Percentiles rank a stretch among this genome's conserved stretches.
These are phyloP conservation scores for Strongylocentrotus purpuratus DNA, from an alignment of 35 echinoderm and acorn worm genomes.

Conservation along the genomic window DNA sequence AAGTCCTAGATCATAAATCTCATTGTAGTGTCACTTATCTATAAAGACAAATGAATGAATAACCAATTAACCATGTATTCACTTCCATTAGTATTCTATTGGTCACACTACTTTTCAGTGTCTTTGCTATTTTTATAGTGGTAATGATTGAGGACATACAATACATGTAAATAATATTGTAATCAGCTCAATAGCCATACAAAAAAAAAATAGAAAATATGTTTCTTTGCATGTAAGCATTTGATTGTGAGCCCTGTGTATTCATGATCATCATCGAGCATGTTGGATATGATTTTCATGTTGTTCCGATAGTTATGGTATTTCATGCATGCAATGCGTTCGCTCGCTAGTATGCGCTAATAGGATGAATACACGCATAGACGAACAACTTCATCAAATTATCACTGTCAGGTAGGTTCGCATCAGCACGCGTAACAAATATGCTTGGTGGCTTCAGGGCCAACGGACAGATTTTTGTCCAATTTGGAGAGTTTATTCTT, in stretches of 20 bases:
- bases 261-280: not conserved
- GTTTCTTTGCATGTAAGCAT: not conserved
- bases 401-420: not conserved
- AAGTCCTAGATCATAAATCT: no score
- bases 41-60: no score
- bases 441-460: not conserved
- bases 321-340: not conserved
- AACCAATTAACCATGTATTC: no score
- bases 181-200: no score
- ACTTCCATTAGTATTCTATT: no score
- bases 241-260: not conserved
- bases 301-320: not conserved
- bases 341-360: not conserved
- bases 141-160: no score
- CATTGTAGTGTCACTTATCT: no score
- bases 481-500: constrained; percentile 21
- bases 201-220: no score
- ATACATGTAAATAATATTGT: no score
- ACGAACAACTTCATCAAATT: constrained; percentile 36
- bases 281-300: not conserved
- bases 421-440: constrained; percentile 25
- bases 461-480: constrained; percentile 8
- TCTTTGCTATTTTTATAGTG: no score
- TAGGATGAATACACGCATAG: constrained; percentile 4
- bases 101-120: no score